phyloP scores from a whole-genome alignment of 1,140 invertebrate species.

The Drosophila busckii region DNA sequence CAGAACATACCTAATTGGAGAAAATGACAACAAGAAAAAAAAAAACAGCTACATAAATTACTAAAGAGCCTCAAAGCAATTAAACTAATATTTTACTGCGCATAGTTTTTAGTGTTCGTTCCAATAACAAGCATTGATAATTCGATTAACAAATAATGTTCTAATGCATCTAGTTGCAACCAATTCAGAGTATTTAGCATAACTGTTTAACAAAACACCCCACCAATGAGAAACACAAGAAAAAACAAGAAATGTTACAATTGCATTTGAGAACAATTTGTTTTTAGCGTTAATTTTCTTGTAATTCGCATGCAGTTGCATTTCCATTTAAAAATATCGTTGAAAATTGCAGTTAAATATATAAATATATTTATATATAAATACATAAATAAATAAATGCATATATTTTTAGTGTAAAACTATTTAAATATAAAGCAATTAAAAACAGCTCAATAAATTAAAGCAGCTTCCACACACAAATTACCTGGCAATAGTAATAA shows the following conservation, averaged over 20 bases:
- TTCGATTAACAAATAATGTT: constrained; percentile 16
- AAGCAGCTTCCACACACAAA: constrained; percentile 53
- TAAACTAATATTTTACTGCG: constrained; percentile 55
- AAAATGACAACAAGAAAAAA: constrained; percentile 33
- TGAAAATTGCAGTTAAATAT: constrained; percentile 59
- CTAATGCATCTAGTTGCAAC: constrained; percentile 31
- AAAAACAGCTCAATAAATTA: constrained; percentile 24
- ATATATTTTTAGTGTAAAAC: constrained; percentile 61
- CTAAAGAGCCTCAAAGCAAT: constrained; percentile 4
- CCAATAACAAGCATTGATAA: constrained; percentile 37
- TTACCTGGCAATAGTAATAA: constrained; percentile 10
- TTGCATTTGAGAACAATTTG: constrained; percentile 39
- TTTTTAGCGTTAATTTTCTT: constrained; percentile 39
- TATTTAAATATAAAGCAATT: constrained; percentile 34
- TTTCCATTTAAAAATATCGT: constrained; percentile 57
- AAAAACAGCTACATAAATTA: constrained; percentile 18
- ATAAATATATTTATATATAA: constrained; percentile 31
- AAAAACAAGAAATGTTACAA: constrained; percentile 44
- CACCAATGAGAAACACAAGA: constrained; percentile 56
- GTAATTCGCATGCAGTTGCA: constrained; percentile 57
- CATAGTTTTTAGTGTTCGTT: constrained; percentile 69
- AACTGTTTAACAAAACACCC: constrained; percentile 59
- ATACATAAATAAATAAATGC: constrained; percentile 30
- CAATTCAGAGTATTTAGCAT: constrained; percentile 18
- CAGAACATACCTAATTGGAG: constrained; percentile 33